phyloP scores from a whole-genome alignment of 1,140 invertebrate genomes.

The Heliothis subflexa region DNA sequence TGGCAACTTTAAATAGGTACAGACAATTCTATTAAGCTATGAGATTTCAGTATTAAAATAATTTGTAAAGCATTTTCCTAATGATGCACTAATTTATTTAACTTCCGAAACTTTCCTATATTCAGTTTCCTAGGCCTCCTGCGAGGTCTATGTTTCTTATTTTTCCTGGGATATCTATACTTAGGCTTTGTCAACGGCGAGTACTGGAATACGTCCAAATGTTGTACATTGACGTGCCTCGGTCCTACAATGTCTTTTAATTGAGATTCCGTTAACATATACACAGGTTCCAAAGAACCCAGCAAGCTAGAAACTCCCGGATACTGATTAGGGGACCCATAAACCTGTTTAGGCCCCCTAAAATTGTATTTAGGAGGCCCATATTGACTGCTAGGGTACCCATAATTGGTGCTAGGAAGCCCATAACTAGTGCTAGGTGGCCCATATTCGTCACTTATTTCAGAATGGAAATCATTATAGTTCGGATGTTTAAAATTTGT shows the following conservation, averaged over 20 bases:
- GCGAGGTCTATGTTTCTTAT: neutral
- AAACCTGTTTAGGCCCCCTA: neutral
- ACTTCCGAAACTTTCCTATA: conserved; percentile 10
- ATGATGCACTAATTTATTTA: conserved; percentile 13
- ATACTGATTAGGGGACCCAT: neutral
- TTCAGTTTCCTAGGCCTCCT: neutral
- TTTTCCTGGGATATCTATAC: conserved; percentile 39
- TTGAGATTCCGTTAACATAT: conserved; percentile 74
- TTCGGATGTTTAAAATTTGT: conserved; percentile 23
- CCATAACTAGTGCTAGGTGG: conserved; percentile 10
- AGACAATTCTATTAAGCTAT: too few species aligned
- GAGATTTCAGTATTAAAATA: too few species aligned
- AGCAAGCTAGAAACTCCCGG: conserved; percentile 23
- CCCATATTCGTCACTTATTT: conserved; percentile 8
- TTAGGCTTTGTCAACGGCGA: conserved; percentile 20
- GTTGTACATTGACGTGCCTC: conserved; percentile 76
- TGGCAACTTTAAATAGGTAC: neutral
- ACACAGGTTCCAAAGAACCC: conserved; percentile 67
- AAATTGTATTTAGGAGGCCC: conserved; percentile 10
- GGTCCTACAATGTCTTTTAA: conserved; percentile 71
- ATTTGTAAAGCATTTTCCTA: neutral
- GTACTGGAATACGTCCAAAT: conserved; percentile 74
- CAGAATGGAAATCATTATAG: conserved; percentile 26
- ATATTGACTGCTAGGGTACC: neutral
- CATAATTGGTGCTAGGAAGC: neutral